Conservation (phyloP, 2,888 invertebrate genomes). For the Lacanobia wlatinum region DNA sequence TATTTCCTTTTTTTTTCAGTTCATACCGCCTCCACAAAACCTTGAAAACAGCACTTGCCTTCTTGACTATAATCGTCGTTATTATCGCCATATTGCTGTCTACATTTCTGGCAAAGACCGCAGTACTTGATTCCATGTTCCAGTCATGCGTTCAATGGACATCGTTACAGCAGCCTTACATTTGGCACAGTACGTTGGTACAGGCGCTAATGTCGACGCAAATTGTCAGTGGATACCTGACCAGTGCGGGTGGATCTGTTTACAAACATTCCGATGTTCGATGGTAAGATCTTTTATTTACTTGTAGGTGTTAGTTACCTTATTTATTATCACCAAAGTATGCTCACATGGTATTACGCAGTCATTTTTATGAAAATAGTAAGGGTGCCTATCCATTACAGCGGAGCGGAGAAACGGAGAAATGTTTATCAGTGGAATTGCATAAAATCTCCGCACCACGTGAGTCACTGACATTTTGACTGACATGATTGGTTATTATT, state of each 20-base stretch:
- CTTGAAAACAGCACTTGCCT: conserved; percentile 83
- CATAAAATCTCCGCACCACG: too few species aligned
- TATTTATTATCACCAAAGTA: background rate
- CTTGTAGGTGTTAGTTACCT: background rate
- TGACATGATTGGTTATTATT: too few species aligned
- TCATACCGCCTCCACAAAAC: conserved; percentile 89
- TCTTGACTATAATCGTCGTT: conserved; percentile 80
- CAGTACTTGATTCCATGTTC: conserved; percentile 78
- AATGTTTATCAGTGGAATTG: too few species aligned
- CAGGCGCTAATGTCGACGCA: conserved; percentile 92
- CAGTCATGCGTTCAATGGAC: conserved; percentile 85
- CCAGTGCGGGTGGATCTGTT: conserved; percentile 92
- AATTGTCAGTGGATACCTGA: conserved; percentile 92
- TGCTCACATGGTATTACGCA: too few species aligned
- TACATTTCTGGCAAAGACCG: conserved; percentile 81
- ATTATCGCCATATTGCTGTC: conserved; percentile 79
- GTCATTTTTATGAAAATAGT: background rate
- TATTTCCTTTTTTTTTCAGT: conserved; percentile 76
- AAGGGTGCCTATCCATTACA: too few species aligned
- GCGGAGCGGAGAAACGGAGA: too few species aligned
- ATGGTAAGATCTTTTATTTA: conserved; percentile 86
- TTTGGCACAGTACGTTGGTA: conserved; percentile 92
- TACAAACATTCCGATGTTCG: conserved; percentile 92
- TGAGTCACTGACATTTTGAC: too few species aligned
- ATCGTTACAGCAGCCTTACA: conserved; percentile 80